Conservation (phyloP, 2,797 vertebrate species). For the Rhinoraja longicauda region DNA sequence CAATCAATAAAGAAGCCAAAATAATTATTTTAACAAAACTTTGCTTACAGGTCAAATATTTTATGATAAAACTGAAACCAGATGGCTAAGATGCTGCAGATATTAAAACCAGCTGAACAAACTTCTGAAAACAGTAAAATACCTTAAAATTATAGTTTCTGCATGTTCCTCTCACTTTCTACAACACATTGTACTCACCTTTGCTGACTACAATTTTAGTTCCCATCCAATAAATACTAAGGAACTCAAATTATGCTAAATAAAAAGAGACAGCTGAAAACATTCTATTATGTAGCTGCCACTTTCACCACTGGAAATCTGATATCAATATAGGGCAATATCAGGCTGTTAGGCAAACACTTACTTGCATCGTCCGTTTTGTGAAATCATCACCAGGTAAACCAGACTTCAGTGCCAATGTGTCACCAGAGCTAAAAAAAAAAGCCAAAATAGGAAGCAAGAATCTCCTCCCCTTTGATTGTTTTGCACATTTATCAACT, state of each 20-base stretch:
- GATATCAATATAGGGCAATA: conserved; percentile 57
- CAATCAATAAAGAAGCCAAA: conserved; percentile 60
- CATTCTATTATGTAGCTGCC: conserved; percentile 52
- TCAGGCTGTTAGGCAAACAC: conserved; percentile 58
- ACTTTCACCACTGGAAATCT: conserved; percentile 63
- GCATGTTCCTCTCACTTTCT: neutral
- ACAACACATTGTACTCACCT: neutral
- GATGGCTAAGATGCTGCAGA: conserved; percentile 72
- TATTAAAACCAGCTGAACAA: conserved; percentile 78
- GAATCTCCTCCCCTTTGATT: neutral
- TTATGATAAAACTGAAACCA: conserved; percentile 69
- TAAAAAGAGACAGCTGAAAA: neutral
- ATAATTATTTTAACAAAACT: conserved; percentile 63
- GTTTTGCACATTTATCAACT: neutral
- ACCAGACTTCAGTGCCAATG: neutral
- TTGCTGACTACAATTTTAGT: conserved; percentile 6
- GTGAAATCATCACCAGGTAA: neutral
- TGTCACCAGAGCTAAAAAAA: neutral
- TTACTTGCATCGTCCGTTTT: conserved; percentile 40
- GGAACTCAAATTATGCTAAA: neutral
- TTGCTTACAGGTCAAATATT: conserved; percentile 50
- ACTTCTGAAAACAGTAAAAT: conserved; percentile 49
- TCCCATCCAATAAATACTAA: conserved; percentile 1
- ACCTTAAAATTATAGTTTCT: neutral
- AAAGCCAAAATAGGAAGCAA: neutral